Evolutionary conservation across 2,888 invertebrate genomes (phyloP).

Genomic region (Dascillus cervinus): DNA sequence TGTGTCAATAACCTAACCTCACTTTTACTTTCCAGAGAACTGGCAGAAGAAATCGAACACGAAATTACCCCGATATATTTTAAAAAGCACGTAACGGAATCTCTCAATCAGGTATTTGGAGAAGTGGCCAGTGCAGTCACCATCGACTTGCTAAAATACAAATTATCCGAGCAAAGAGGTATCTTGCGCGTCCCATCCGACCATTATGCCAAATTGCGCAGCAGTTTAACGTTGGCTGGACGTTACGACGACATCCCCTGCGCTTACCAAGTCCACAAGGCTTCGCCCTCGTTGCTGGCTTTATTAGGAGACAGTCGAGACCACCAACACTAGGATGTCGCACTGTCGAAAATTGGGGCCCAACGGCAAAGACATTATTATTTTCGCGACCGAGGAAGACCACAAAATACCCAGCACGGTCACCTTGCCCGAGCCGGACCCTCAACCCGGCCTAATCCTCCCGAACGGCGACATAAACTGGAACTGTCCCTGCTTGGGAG

Average conservation of each 20-base stretch:
- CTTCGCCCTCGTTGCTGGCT: constrained; percentile 41
- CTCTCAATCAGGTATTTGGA: constrained; percentile 50
- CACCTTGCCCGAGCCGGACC: constrained; percentile 61
- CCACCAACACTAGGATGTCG: constrained; percentile 41
- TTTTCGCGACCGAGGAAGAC: constrained; percentile 75
- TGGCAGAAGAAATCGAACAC: constrained; percentile 34
- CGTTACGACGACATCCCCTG: constrained; percentile 46
- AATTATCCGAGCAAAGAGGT: constrained; percentile 40
- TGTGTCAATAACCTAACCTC: constrained; percentile 12
- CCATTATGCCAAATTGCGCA: constrained; percentile 49
- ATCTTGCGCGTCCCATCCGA: constrained; percentile 49
- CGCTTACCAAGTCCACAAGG: constrained; percentile 48
- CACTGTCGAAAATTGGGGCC: constrained; percentile 43
- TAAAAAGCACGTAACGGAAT: constrained; percentile 50
- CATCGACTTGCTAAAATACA: constrained; percentile 53
- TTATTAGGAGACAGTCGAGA: constrained; percentile 38
- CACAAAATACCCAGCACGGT: constrained; percentile 66
- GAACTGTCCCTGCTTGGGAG: constrained; percentile 94
- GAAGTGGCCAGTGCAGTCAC: constrained; percentile 47
- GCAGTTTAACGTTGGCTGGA: constrained; percentile 49
- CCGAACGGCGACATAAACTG: constrained; percentile 89
- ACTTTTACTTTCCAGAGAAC: constrained; percentile 37
- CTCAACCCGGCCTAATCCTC: constrained; percentile 72
- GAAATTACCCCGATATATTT: constrained; percentile 46
- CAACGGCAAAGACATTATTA: constrained; percentile 71